Evolutionary conservation across 30 jellyfish, hydroid and myxozoan genomes (phyloP), one percentile per base, ranked within the genome.

Genomic region (Nemopilema nomurai): DNA sequence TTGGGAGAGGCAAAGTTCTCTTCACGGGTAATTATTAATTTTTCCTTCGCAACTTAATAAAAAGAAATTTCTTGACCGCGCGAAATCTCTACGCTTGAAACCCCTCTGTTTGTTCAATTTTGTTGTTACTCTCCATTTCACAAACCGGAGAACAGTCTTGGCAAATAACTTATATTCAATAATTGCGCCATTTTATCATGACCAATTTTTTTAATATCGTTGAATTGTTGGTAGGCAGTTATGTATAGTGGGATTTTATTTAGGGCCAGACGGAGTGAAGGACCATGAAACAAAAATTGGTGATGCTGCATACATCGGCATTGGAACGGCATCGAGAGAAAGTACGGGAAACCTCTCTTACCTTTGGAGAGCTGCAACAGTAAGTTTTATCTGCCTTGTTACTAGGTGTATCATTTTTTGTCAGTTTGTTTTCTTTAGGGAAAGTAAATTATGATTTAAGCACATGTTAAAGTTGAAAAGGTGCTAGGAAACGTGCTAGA

Each of bases 261-360:
- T 49, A 91, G 97, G 97, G 3, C 97, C 97, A 33, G 97, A 91
- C 75, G 97, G 97, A 51, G 68, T 69, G 23, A 51, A 84, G 18
- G 94, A 91, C 83, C 93, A 91, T 71, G 65, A 68, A 33, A 80
- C 84, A 18, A 79, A 28, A 69, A 83, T 57, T 18, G 77, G 80
- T 23, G 90, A 73, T 1, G 90, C 96, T 26, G 63, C 88, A 7
- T 81, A 72, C 33, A 79, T 91, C 51, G 97, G 97, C 1, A 25
- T 19, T 0, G 92, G 87, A 23, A 76, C 73, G 0, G 68, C 62
- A 51, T 77, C 97, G 63, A 79, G 85, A 22, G 97, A 91, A 81
- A 77, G 89, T 18, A 85, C 96, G 7, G 90, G 92, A 28, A 80
- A 86, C 30, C 84, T 91, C 13, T 67, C 83, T 18, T 91, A 91